These are phyloP conservation scores for Aleiodes alternator DNA, from an alignment of 2,888 invertebrate species.

Conservation along the genomic window DNA sequence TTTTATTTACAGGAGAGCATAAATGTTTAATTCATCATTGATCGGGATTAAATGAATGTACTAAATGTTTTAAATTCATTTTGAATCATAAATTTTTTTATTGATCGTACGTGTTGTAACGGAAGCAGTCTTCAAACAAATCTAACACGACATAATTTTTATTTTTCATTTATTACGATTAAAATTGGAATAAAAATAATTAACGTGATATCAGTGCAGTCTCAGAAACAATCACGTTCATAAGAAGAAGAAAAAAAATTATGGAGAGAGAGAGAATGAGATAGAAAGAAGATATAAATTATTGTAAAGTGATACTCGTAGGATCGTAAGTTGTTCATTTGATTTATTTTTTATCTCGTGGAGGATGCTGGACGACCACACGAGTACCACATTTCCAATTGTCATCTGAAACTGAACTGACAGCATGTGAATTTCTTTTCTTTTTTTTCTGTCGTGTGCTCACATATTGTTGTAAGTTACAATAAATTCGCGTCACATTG, in stretches of 20 bases:
- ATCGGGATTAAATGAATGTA: background rate
- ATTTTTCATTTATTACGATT: conserved; percentile 52
- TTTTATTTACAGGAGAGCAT: conserved; percentile 51
- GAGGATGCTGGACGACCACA: conserved; percentile 47
- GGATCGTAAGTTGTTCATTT: conserved; percentile 38
- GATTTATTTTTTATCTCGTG: conserved; percentile 42
- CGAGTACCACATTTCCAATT: conserved; percentile 22
- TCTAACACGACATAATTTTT: conserved; percentile 65
- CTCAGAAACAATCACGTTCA: conserved; percentile 38
- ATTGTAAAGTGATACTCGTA: conserved; percentile 49
- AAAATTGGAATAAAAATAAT: conserved; percentile 62
- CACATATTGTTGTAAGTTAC: conserved; percentile 40
- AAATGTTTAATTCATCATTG: conserved; percentile 40
- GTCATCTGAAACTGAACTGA: conserved; percentile 32
- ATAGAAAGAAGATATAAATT: conserved; percentile 40
- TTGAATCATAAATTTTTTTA: conserved; percentile 57
- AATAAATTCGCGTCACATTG: conserved; percentile 53
- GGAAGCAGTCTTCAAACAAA: conserved; percentile 73
- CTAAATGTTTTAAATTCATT: conserved; percentile 3
- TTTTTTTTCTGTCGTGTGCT: conserved; percentile 47
- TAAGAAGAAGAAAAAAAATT: conserved; percentile 9
- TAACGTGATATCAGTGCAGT: conserved; percentile 48
- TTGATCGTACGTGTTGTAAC: conserved; percentile 70
- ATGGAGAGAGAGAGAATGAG: conserved; percentile 38
- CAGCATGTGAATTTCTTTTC: conserved; percentile 50